Percentiles rank a stretch among this genome's conserved stretches.
phyloP scores from a whole-genome alignment of 1,140 invertebrate species.

The Varroa destructor region DNA sequence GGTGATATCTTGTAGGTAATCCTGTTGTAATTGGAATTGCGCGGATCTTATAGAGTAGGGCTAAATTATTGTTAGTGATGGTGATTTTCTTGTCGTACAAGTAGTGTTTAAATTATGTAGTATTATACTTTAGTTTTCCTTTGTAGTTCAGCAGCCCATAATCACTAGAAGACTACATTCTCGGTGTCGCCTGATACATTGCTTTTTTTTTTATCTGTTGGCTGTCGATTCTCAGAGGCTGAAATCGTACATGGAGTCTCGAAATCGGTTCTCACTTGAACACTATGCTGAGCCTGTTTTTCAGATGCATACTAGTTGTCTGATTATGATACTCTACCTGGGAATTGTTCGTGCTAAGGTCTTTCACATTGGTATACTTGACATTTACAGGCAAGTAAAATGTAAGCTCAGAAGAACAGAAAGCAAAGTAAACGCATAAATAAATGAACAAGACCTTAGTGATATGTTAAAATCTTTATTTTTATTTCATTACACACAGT shows the following conservation, averaged over 20 bases:
- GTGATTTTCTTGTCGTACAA: neutral
- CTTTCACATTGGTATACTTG: constrained; percentile 4
- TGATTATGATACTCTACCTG: constrained; percentile 8
- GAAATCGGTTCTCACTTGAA: neutral
- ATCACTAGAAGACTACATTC: too few relatives aligned
- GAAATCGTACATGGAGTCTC: neutral
- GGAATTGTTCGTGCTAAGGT: neutral
- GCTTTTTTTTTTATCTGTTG: too few relatives aligned
- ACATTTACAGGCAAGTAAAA: neutral
- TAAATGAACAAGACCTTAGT: too few relatives aligned
- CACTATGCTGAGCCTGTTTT: constrained; percentile 12
- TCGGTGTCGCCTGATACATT: too few relatives aligned
- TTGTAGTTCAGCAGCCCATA: neutral
- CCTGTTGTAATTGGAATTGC: neutral
- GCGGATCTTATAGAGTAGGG: neutral
- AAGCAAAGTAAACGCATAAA: too few relatives aligned
- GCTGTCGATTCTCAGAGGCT: neutral
- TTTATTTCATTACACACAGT: too few relatives aligned
- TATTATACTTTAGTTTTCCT: neutral
- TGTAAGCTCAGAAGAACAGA: neutral
- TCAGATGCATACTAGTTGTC: neutral
- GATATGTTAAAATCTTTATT: too few relatives aligned
- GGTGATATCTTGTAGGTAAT: too few relatives aligned
- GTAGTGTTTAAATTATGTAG: neutral
- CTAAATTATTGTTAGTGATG: neutral